These are phyloP conservation scores for Dendroctonus valens DNA, from an alignment of 1,140 invertebrate genomes.

Conservation along the genomic window DNA sequence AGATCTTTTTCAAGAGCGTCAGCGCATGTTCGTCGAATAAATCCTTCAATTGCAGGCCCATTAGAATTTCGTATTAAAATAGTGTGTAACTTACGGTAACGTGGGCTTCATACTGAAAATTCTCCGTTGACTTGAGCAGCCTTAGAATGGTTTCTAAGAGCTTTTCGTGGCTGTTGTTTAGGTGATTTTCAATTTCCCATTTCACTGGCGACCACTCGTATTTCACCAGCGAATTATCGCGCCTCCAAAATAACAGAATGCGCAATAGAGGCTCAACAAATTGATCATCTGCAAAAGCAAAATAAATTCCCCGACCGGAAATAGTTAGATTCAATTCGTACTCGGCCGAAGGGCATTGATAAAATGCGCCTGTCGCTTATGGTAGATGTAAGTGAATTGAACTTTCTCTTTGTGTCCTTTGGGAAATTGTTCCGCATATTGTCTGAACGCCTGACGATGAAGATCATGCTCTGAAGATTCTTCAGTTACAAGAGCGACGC, in stretches of 20 bases:
- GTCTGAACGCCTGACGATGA: constrained; percentile 61
- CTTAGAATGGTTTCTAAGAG: constrained; percentile 72
- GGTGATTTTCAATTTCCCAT: constrained; percentile 59
- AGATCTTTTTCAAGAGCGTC: constrained; percentile 69
- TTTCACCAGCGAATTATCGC: constrained; percentile 78
- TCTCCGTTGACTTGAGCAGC: constrained; percentile 69
- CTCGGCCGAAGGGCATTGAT: constrained; percentile 71
- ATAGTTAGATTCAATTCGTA: constrained; percentile 25
- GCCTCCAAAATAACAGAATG: constrained; percentile 86
- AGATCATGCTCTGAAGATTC: constrained; percentile 62
- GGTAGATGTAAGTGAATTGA: constrained; percentile 83
- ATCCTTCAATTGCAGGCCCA: constrained; percentile 54
- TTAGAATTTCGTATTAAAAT: background rate
- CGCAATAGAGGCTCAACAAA: constrained; percentile 64
- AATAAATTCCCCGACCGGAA: background rate
- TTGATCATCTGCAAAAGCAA: constrained; percentile 51
- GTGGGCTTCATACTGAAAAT: constrained; percentile 68
- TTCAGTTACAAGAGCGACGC: constrained; percentile 81
- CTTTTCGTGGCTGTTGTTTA: constrained; percentile 71
- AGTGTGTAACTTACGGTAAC: constrained; percentile 54
- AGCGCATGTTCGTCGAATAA: constrained; percentile 72
- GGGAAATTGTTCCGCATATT: constrained; percentile 66
- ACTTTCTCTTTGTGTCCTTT: constrained; percentile 64
- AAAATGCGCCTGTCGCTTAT: constrained; percentile 80
- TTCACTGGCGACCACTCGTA: constrained; percentile 83